These are phyloP conservation scores for Colletes collaris DNA, from an alignment of 2,888 invertebrate species.

Conservation along the genomic window DNA sequence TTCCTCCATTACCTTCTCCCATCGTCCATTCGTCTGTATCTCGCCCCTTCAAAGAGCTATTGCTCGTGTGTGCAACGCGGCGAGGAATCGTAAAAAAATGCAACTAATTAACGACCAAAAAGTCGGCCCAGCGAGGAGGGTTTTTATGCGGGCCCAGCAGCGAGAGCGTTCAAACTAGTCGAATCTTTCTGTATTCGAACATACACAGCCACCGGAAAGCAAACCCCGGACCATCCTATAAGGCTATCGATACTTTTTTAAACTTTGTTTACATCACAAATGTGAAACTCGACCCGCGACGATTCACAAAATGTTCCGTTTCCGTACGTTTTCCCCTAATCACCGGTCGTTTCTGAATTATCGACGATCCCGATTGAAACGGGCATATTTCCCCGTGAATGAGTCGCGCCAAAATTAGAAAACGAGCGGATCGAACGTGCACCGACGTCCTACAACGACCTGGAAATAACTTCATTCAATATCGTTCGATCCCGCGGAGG, in stretches of 20 bases:
- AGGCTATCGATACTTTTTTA: no score
- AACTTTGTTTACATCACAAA: no score
- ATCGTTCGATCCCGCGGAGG: not conserved
- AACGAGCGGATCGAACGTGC: not conserved
- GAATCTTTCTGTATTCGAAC: no score
- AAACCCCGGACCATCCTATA: no score
- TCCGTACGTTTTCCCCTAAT: not conserved
- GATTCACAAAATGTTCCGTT: no score
- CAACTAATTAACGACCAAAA: conserved; percentile 76
- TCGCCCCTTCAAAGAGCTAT: conserved; percentile 5
- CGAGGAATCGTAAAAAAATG: conserved; percentile 72
- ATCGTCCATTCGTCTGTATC: conserved; percentile 19
- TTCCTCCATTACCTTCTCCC: conserved; percentile 31
- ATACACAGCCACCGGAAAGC: no score
- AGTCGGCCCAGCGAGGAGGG: conserved; percentile 53
- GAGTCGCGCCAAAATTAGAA: conserved; percentile 9
- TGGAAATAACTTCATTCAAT: conserved; percentile 6
- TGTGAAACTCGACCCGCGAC: no score
- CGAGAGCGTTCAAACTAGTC: conserved; percentile 13
- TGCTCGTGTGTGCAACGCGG: not conserved
- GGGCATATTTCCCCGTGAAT: not conserved
- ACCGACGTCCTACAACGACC: not conserved
- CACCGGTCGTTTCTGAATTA: not conserved
- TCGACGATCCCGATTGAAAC: not conserved
- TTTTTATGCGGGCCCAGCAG: conserved; percentile 49